Percentiles rank a stretch among this genome's conserved stretches.
Conservation (phyloP, 2,113 vertebrate species). For the Crocuta crocuta region DNA sequence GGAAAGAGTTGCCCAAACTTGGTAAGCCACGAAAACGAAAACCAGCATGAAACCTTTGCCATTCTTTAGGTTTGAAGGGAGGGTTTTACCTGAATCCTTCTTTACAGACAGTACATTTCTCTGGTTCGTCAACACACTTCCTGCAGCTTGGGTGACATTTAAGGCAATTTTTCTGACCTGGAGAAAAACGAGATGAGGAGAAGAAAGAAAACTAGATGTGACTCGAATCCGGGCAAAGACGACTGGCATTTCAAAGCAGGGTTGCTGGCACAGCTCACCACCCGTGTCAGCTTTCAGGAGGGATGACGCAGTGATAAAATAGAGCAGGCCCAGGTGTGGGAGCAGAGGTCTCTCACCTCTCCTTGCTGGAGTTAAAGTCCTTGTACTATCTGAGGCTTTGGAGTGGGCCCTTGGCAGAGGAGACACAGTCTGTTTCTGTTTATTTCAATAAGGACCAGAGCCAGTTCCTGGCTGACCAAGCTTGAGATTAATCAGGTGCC, state of each 20-base stretch:
- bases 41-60: accelerated
- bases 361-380: background rate
- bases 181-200: constrained; percentile 31
- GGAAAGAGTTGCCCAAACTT: background rate
- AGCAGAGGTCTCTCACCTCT: background rate
- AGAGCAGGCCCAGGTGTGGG: accelerated
- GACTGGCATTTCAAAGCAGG: background rate
- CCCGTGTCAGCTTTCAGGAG: background rate
- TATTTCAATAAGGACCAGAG: background rate
- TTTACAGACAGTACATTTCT: constrained; percentile 91
- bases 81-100: constrained; percentile 92
- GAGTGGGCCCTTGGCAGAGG: background rate
- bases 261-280: background rate
- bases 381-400: background rate
- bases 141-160: constrained; percentile 92
- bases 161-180: constrained; percentile 92
- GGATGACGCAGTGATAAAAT: background rate
- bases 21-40: background rate
- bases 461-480: background rate
- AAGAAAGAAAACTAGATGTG: background rate
- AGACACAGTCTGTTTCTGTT: background rate
- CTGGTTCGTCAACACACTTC: constrained; percentile 88
- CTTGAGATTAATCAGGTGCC: background rate
- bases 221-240: background rate
- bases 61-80: accelerated